Percentiles rank a stretch among this genome's conserved stretches.
These are phyloP conservation scores for Grammatotria lemairii DNA, from an alignment of 2,113 vertebrate genomes.

Conservation along the genomic window DNA sequence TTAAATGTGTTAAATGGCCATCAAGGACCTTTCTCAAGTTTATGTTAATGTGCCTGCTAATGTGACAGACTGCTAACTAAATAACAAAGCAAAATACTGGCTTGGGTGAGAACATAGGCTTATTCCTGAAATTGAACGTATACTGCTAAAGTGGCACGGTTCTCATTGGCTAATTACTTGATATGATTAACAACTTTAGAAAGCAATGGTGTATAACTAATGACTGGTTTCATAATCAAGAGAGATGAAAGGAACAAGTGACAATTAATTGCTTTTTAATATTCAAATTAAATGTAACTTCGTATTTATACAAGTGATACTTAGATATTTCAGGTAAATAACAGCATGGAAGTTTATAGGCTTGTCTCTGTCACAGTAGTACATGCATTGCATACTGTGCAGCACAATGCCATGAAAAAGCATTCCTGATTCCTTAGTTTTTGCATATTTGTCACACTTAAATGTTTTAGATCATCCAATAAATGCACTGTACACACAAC, in stretches of 20 bases:
- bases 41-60: neutral
- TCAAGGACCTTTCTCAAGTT: neutral
- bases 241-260: neutral
- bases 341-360: neutral
- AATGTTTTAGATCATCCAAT: neutral
- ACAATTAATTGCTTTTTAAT: neutral
- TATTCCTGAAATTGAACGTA: neutral
- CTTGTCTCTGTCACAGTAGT: neutral
- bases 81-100: neutral
- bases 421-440: fast-evolving
- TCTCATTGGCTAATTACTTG: neutral
- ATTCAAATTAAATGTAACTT: neutral
- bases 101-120: neutral
- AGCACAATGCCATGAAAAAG: neutral
- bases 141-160: neutral
- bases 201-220: neutral
- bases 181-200: neutral
- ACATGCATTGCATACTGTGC: neutral
- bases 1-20: neutral
- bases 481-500: neutral
- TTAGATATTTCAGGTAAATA: neutral
- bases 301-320: neutral
- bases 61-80: neutral
- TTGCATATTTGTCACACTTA: neutral
- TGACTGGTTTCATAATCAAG: neutral